Evolutionary conservation across 2,888 invertebrate genomes (phyloP).

Genomic region (Hydrotaea cyrtoneurina): DNA sequence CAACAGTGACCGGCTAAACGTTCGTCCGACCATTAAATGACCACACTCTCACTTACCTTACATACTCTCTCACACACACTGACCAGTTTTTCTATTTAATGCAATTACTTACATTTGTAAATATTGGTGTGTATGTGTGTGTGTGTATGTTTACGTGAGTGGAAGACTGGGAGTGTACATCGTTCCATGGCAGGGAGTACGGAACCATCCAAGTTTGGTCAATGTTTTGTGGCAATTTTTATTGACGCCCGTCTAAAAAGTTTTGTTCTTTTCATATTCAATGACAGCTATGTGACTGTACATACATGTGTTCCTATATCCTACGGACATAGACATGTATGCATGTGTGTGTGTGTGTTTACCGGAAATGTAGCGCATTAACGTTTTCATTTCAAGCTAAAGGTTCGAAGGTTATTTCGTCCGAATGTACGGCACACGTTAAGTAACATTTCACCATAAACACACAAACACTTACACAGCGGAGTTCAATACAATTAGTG

Average conservation of each 20-base stretch:
- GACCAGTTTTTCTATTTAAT: slow-evolving; percentile 32
- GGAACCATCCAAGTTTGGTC: slow-evolving; percentile 3
- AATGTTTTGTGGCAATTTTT: slow-evolving; percentile 43
- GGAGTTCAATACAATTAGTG: neutral
- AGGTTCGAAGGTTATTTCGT: slow-evolving; percentile 14
- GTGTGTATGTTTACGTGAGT: neutral
- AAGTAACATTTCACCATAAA: neutral
- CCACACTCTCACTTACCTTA: no score
- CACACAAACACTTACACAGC: neutral
- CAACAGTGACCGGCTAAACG: no score
- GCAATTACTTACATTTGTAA: slow-evolving; percentile 40
- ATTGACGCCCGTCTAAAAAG: slow-evolving; percentile 55
- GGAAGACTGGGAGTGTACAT: neutral
- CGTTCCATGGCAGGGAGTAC: neutral
- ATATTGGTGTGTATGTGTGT: slow-evolving; percentile 23
- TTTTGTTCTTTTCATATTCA: slow-evolving; percentile 25
- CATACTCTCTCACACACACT: neutral
- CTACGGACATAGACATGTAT: neutral
- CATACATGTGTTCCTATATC: neutral
- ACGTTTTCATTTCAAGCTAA: slow-evolving; percentile 9
- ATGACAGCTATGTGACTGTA: neutral
- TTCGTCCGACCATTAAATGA: no score
- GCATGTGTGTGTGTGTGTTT: slow-evolving; percentile 17
- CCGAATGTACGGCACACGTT: neutral
- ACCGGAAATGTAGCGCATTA: slow-evolving; percentile 52